These are phyloP conservation scores for Ammodytes marinus DNA, from an alignment of 2,113 vertebrate genomes.

Conservation along the genomic window DNA sequence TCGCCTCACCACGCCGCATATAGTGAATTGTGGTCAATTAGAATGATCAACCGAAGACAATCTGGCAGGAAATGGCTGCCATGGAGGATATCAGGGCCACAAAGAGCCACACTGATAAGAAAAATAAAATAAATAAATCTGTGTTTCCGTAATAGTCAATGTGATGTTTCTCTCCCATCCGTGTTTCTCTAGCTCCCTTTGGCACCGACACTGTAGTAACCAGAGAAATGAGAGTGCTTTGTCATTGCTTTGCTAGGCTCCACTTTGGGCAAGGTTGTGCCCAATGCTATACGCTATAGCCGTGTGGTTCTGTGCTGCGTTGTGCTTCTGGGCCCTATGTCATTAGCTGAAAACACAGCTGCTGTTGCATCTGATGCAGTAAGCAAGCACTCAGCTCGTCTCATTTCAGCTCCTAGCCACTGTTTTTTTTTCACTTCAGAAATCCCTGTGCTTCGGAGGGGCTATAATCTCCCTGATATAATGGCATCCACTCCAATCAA, in stretches of 20 bases:
- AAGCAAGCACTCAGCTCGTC: slow-evolving; percentile 61
- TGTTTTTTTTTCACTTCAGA: slow-evolving; percentile 63
- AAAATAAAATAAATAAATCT: slow-evolving; percentile 5
- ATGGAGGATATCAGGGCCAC: slow-evolving; percentile 56
- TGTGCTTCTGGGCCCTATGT: slow-evolving; percentile 33
- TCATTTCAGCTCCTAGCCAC: slow-evolving; percentile 64
- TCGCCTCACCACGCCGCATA: background rate
- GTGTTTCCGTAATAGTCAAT: slow-evolving; percentile 29
- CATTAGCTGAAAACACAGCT: slow-evolving; percentile 68
- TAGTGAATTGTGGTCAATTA: slow-evolving; percentile 71
- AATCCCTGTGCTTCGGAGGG: slow-evolving; percentile 51
- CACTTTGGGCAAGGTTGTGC: slow-evolving; percentile 37
- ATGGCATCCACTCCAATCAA: slow-evolving; percentile 81
- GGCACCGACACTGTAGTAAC: slow-evolving; percentile 22
- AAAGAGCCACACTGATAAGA: slow-evolving; percentile 54
- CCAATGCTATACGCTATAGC: slow-evolving; percentile 13
- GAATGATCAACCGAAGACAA: slow-evolving; percentile 71
- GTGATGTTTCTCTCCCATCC: slow-evolving; percentile 48
- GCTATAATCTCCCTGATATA: slow-evolving; percentile 80
- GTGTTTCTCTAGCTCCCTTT: slow-evolving; percentile 32
- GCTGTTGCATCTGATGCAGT: slow-evolving; percentile 65
- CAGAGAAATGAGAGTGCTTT: slow-evolving; percentile 52
- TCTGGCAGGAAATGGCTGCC: slow-evolving; percentile 60
- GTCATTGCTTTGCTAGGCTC: slow-evolving; percentile 47
- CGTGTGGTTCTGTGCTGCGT: background rate